A percentile compares a stretch with the other conserved stretches of the same genome.
These are phyloP conservation scores for Gymnosoma rotundatum DNA, from an alignment of 2,888 invertebrate genomes.

Conservation along the genomic window DNA sequence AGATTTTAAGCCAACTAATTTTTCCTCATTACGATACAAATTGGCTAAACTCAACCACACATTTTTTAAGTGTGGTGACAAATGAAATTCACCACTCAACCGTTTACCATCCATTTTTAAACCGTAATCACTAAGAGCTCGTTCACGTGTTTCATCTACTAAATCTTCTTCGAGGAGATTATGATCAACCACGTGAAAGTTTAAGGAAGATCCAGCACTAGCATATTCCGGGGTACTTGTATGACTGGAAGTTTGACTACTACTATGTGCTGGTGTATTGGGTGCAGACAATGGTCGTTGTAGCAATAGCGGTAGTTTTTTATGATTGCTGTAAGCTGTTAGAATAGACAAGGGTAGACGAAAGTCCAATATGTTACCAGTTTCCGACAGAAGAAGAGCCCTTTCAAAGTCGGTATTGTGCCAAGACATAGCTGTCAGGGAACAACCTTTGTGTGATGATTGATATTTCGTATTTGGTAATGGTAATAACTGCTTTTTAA, in stretches of 20 bases:
- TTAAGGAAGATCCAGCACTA: slow-evolving; percentile 72
- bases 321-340: slow-evolving; percentile 79
- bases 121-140: slow-evolving; percentile 89
- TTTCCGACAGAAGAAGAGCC: slow-evolving; percentile 79
- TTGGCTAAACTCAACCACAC: slow-evolving; percentile 87
- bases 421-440: slow-evolving; percentile 91
- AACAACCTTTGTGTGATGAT: slow-evolving; percentile 75
- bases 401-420: slow-evolving; percentile 88
- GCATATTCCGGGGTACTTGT: slow-evolving; percentile 72
- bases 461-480: slow-evolving; percentile 76
- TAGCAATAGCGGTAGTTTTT: slow-evolving; percentile 77
- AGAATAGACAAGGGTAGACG: slow-evolving; percentile 79
- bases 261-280: slow-evolving; percentile 73
- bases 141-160: slow-evolving; percentile 84
- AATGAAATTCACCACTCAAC: slow-evolving; percentile 88
- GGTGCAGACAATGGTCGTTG: slow-evolving; percentile 75
- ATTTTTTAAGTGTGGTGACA: slow-evolving; percentile 88
- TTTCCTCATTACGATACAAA: slow-evolving; percentile 86
- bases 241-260: slow-evolving; percentile 62
- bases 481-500: slow-evolving; percentile 86
- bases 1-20: slow-evolving; percentile 83
- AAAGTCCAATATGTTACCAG: slow-evolving; percentile 78
- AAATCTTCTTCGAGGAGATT: slow-evolving; percentile 76
- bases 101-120: slow-evolving; percentile 89
- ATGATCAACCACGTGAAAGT: slow-evolving; percentile 75